Conservation (phyloP, 2,113 vertebrate species). For the Saguinus imperator region DNA sequence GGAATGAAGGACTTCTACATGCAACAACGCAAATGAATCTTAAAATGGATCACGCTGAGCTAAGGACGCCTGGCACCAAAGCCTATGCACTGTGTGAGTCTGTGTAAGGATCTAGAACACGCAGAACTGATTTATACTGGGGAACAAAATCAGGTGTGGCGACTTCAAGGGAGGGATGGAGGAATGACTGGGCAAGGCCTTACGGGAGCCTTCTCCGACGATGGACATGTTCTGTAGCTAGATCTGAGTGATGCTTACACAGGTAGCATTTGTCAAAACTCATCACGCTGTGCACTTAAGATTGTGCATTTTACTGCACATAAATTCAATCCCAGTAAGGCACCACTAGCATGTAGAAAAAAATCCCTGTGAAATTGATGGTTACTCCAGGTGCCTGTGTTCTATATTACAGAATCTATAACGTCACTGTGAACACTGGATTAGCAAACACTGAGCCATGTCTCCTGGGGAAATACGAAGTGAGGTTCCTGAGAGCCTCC, state of each 20-base stretch:
- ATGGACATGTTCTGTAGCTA: neutral
- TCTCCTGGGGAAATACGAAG: neutral
- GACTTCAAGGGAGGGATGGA: neutral
- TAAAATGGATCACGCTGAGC: neutral
- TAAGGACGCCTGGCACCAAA: neutral
- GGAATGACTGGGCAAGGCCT: neutral
- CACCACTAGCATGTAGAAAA: neutral
- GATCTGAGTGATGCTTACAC: neutral
- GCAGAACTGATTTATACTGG: neutral
- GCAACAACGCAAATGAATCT: neutral
- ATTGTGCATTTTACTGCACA: neutral
- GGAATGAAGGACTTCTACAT: neutral
- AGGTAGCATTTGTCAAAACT: neutral
- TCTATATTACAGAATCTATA: neutral
- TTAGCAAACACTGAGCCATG: neutral
- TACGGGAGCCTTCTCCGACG: neutral
- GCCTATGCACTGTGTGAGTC: fast-evolving
- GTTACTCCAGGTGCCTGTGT: neutral
- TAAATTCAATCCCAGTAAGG: neutral
- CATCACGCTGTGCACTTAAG: neutral
- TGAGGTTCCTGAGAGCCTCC: neutral
- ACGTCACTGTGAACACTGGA: neutral
- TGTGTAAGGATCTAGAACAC: neutral
- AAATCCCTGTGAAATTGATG: neutral
- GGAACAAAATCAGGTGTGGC: neutral